These are phyloP conservation scores for Nanorana parkeri DNA, from an alignment of 2,113 vertebrate species.

Conservation along the genomic window DNA sequence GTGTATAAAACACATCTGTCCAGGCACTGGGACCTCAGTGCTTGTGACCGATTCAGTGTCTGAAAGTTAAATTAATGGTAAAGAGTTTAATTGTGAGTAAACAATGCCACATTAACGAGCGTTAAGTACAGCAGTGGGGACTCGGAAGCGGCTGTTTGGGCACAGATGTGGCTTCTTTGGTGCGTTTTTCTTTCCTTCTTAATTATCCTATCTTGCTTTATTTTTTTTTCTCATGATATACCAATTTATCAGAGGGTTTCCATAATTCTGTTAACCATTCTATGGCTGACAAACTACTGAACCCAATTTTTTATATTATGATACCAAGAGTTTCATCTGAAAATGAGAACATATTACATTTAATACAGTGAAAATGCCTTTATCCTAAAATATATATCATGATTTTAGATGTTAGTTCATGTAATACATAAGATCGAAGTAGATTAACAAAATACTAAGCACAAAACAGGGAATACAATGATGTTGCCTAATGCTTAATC, in stretches of 20 bases:
- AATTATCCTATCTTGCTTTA: slow-evolving; percentile 56
- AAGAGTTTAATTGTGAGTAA: slow-evolving; percentile 82
- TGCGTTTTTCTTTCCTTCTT: slow-evolving; percentile 58
- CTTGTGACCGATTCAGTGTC: slow-evolving; percentile 70
- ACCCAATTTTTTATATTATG: too few relatives aligned
- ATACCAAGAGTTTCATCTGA: too few relatives aligned
- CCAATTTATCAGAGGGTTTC: slow-evolving; percentile 37
- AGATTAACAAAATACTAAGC: too few relatives aligned
- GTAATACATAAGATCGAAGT: too few relatives aligned
- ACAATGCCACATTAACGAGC: slow-evolving; percentile 76
- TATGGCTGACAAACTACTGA: background rate
- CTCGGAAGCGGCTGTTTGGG: slow-evolving; percentile 57
- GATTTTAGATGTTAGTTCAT: too few relatives aligned
- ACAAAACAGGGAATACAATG: too few relatives aligned
- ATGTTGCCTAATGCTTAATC: too few relatives aligned
- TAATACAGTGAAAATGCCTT: too few relatives aligned
- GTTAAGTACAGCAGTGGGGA: slow-evolving; percentile 73
- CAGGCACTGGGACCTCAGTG: slow-evolving; percentile 64
- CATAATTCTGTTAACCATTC: slow-evolving; percentile 23
- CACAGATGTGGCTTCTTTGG: slow-evolving; percentile 71
- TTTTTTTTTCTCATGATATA: slow-evolving; percentile 45
- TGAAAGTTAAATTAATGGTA: slow-evolving; percentile 75
- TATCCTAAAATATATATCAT: too few relatives aligned
- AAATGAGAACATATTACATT: too few relatives aligned
- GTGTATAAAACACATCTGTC: slow-evolving; percentile 76